Percentiles rank a stretch among this genome's conserved stretches.
Conservation (phyloP, 2,797 vertebrate species). For the Lagocephalus sceleratus region DNA sequence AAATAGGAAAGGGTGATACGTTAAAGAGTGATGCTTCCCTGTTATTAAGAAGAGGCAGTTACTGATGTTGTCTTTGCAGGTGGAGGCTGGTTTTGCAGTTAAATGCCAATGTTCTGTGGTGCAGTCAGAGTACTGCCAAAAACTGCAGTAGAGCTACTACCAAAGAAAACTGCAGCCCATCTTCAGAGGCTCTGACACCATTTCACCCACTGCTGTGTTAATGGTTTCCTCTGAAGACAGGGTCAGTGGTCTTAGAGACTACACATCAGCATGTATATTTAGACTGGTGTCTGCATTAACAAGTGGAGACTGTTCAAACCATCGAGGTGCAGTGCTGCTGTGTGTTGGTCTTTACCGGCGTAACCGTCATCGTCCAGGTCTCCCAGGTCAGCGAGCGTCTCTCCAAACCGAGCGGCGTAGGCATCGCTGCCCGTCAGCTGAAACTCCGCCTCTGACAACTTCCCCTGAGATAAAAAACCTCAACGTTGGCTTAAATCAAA, state of each 20-base stretch:
- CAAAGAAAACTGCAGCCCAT: too few relatives aligned
- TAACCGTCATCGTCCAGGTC: conserved; percentile 95
- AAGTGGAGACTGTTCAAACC: too few relatives aligned
- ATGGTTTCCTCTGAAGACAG: too few relatives aligned
- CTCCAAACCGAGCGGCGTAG: conserved; percentile 90
- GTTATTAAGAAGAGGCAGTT: conserved; percentile 42
- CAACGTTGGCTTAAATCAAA: neutral
- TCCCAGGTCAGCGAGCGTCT: conserved; percentile 87
- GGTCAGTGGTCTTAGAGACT: too few relatives aligned
- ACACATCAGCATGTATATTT: neutral
- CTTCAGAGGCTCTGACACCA: too few relatives aligned
- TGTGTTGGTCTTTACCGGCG: conserved; percentile 81
- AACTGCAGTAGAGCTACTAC: too few relatives aligned
- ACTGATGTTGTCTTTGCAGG: neutral
- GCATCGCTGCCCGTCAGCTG: conserved; percentile 82
- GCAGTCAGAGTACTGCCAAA: neutral
- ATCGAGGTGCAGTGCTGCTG: too few relatives aligned
- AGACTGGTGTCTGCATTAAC: neutral
- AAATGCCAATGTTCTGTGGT: neutral
- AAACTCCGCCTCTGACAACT: conserved; percentile 80
- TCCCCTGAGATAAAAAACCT: conserved; percentile 54
- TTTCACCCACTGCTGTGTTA: too few relatives aligned
- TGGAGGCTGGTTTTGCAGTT: neutral
- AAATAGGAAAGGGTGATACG: neutral
- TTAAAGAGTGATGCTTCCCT: conserved; percentile 10